phyloP scores from a whole-genome alignment of 2,113 vertebrate genomes.

The Eurypyga helias region DNA sequence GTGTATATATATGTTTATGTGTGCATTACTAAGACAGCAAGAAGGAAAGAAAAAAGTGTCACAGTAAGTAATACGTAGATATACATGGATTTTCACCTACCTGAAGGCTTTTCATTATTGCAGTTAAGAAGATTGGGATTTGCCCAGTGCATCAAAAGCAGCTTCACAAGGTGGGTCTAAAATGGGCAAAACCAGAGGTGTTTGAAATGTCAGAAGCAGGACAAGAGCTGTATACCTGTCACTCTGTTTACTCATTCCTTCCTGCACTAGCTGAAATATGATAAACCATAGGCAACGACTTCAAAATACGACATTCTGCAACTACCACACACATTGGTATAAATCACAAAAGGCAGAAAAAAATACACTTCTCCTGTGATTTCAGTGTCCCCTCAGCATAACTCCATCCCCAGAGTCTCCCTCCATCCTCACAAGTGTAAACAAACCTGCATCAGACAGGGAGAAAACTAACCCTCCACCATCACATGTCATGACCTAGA shows the following conservation, averaged over 20 bases:
- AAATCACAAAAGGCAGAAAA: neutral
- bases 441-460: neutral
- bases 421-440: neutral
- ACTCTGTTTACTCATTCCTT: neutral
- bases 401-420: neutral
- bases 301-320: neutral
- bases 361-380: fast-evolving
- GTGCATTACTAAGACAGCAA: neutral
- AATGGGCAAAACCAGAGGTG: neutral
- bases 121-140: conserved; percentile 90
- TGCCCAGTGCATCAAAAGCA: conserved; percentile 85
- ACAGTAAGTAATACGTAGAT: neutral
- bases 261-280: neutral
- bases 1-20: neutral
- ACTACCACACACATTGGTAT: neutral
- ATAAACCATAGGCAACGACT: neutral
- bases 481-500: neutral
- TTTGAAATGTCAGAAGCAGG: neutral
- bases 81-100: conserved; percentile 68
- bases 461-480: neutral
- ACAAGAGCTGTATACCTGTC: neutral
- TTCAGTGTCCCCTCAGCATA: neutral
- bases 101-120: conserved; percentile 92
- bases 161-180: conserved; percentile 88
- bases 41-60: neutral